Evolutionary conservation across 2,113 vertebrate species (phyloP), one percentile per base, ranked within the genome.

Genomic region (Scophthalmus maximus): DNA sequence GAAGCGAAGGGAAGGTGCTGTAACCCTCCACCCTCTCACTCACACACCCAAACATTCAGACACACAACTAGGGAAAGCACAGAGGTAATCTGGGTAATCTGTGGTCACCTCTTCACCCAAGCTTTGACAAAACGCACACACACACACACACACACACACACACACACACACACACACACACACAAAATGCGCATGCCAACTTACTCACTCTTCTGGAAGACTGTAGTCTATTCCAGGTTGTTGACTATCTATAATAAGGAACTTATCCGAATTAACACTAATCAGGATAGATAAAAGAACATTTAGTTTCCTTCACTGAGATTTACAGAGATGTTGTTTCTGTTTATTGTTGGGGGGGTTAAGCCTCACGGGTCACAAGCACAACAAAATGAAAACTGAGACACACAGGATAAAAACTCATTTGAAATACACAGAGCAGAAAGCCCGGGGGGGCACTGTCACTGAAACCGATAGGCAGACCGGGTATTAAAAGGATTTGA

Each of bases 241-340:
- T 71, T 89, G 59, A 81, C 78, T 38, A 34, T 79, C 80, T 90
- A 85, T 84, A 63, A 78, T 82, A 87, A 83, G 87, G 57, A 67
- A 50, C 86, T 83, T 62, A 85, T 82, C 67, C 51, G 8, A 30
- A 72, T 62, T 49, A 51, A 57, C 8, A 8, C 70, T 76, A 78
- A 80, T 86, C 52, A 44, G 75, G 72, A 46, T 58, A 49, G 32
- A 70, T 26, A 15, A 49, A 26, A 14, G 2, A 49, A 23, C 22
- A 26, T n/a, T 67, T 26, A 20, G 32, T 69, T 47, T 26, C 27
- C 6, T 23, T 23, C 9, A n/a, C 6, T 14, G 20, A 40, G 9
- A 11, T 17, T 50, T 30, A 27, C 15, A 6, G 9, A 42, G 18
- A 9, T 34, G 8, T 3, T 2, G 29, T 51, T 26, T 29, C 8